Percentiles rank a stretch among this genome's conserved stretches.
These are phyloP conservation scores for Cyprinus carpio DNA, from an alignment of 2,113 vertebrate genomes.

Conservation along the genomic window DNA sequence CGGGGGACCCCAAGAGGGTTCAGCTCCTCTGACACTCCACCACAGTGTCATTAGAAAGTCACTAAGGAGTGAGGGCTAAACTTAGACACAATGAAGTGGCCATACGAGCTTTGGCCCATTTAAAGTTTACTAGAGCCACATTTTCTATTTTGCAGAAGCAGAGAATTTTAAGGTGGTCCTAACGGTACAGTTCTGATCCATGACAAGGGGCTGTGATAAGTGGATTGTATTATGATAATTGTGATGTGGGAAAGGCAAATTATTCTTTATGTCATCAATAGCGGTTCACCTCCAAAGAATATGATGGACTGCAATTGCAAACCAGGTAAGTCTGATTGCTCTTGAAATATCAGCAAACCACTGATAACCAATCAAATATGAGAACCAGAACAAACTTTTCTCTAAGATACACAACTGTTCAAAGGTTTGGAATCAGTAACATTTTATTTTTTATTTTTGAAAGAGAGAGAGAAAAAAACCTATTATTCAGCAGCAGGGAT, in stretches of 20 bases:
- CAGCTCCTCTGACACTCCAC: constrained; percentile 61
- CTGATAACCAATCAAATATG: not conserved
- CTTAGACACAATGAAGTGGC: constrained; percentile 27
- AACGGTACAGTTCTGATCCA: not conserved
- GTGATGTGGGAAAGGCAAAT: not conserved
- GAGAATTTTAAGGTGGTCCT: not conserved
- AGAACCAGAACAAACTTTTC: not conserved
- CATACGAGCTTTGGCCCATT: constrained; percentile 10
- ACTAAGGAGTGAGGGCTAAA: constrained; percentile 59
- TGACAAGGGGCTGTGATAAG: not conserved
- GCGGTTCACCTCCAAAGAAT: not conserved
- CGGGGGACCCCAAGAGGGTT: constrained; percentile 63
- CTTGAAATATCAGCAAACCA: not conserved
- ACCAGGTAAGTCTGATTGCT: not conserved
- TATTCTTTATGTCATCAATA: not conserved
- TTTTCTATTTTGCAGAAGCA: not conserved
- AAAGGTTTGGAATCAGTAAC: not conserved
- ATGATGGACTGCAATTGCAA: not conserved
- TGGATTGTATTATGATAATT: not conserved
- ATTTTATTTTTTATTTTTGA: not conserved
- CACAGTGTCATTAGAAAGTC: constrained; percentile 64
- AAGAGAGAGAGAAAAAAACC: not conserved
- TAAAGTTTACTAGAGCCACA: constrained; percentile 15
- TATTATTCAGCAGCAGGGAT: not conserved
- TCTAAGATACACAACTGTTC: not conserved